Evolutionary conservation across 2,113 vertebrate genomes (phyloP), one percentile per base, ranked within the genome.

Genomic region (Gallinago paraguaiae): DNA sequence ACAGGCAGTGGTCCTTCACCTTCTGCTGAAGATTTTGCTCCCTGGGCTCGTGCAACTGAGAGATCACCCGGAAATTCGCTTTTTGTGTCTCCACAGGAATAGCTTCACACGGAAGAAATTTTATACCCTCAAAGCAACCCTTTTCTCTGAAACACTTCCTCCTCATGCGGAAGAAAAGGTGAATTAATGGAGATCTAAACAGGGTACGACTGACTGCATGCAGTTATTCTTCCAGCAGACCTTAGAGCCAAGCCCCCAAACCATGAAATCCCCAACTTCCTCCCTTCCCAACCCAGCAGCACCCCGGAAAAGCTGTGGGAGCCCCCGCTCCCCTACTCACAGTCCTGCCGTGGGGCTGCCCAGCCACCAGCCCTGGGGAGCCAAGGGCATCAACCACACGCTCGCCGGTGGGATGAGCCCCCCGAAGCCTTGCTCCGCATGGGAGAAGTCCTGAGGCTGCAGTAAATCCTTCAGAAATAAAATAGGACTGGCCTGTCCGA

Each of bases 361-460:
- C 31, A 30, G 68, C 17, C 67, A 50, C n/a, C 46, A 5, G 23
- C 9, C 15, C 28, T 0, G 0, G 45, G 15, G 46, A 86, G 33
- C 82, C 2, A 22, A 71, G 10, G 37, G 4, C 69, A 51, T 24
- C 35, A 65, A 37, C 71, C 64, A 33, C 22, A 3, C 33, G 57
- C n/a, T 23, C 0, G 0, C 12, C 56, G 6, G 51, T 45, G 17
- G 3, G 50, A 31, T 1, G 5, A 74, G n/a, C 68, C 69, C 41
- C n/a, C 25, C 50, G 76, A 71, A 64, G 65, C 61, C 20, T 78
- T 28, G 35, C 25, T 39, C 67, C 10, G 0, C 23, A 2, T 7
- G 27, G 13, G 18, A 71, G 48, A 45, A 17, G 16, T 23, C 22
- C 13, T 33, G 12, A 0, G 0, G n/a, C 4, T 22, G 35, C 39